Conservation (phyloP, 2,888 invertebrate species). For the Melikaiella ostensackeni region DNA sequence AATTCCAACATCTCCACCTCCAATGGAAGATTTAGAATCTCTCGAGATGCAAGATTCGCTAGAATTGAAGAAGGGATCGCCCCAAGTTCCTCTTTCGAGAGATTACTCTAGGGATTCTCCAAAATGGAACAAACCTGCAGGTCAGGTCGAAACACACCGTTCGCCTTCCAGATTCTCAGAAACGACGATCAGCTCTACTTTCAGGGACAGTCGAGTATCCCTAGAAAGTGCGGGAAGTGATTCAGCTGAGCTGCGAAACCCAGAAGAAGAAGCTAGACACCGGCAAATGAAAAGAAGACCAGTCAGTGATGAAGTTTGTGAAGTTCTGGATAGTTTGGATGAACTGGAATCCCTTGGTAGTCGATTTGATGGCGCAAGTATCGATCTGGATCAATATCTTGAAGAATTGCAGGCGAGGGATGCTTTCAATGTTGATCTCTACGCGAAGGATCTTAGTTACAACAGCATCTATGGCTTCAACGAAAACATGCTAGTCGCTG, state of each 20-base stretch:
- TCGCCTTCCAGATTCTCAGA: constrained; percentile 68
- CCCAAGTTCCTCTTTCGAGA: constrained; percentile 76
- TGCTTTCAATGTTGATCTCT: constrained; percentile 74
- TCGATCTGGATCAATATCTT: constrained; percentile 85
- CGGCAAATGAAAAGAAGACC: constrained; percentile 85
- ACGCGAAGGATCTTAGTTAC: constrained; percentile 71
- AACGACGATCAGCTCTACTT: constrained; percentile 61
- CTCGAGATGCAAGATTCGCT: constrained; percentile 76
- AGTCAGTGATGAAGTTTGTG: constrained; percentile 83
- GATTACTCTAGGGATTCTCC: constrained; percentile 62
- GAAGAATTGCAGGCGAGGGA: constrained; percentile 82
- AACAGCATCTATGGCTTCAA: constrained; percentile 72
- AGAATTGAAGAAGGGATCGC: constrained; percentile 66
- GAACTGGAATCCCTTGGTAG: constrained; percentile 82
- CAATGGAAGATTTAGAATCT: constrained; percentile 85
- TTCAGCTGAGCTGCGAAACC: constrained; percentile 80
- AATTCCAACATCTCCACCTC: constrained; percentile 86
- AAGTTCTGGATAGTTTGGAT: constrained; percentile 80
- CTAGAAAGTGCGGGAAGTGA: constrained; percentile 76
- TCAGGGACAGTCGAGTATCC: constrained; percentile 67
- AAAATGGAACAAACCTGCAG: constrained; percentile 66
- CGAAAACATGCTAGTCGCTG: constrained; percentile 65
- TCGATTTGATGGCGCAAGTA: constrained; percentile 80
- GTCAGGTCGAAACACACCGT: constrained; percentile 63
- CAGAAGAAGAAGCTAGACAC: constrained; percentile 79